These are phyloP conservation scores for crab-eating macaque (Macaca fascicularis) DNA, from an alignment of 2,113 vertebrate genomes.

Conservation along the genomic window T2T-MFA8v1.1 NC_088385.1:110226001-110226500, in stretches of 20 bases:
- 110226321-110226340: background rate
- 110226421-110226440: background rate
- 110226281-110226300: background rate
- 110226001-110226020: background rate
- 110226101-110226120: background rate
- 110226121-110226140: background rate
- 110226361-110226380: background rate
- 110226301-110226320: background rate
- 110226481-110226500: background rate
- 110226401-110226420: background rate
- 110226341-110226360: background rate
- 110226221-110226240: background rate
- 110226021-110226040: background rate
- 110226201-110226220: background rate
- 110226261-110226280: background rate
- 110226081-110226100: background rate
- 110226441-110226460: background rate
- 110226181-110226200: background rate
- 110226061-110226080: background rate
- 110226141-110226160: accelerated
- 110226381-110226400: background rate
- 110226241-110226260: background rate
- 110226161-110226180: background rate
- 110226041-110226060: background rate
- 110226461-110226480: background rate